Evolutionary conservation across 1,140 invertebrate genomes (phyloP), one percentile per base, ranked within the genome.

Genomic region (Tribolium madens): DNA sequence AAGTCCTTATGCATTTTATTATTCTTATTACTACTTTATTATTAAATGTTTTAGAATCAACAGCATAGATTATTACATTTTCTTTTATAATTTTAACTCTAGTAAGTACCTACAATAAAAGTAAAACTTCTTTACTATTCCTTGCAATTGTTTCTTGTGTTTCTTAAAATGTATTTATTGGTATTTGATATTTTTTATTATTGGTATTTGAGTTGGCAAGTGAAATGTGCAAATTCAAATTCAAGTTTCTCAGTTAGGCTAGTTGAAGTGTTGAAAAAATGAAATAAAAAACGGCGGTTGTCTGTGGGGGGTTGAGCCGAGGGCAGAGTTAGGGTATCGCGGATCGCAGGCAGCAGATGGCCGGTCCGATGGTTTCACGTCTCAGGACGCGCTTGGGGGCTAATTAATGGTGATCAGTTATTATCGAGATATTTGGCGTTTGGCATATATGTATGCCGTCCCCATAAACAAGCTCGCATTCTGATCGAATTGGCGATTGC

Each of bases 351-450:
- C 57, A 64, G 18, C 57, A 64, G 26, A 64, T 64, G 57, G 57
- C 26, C 9, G 14, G 18, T 42, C n/a, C 57, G 57, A 31, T 33
- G 57, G 26, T 64, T 33, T 26, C 26, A 12, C 57, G 36, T 42
- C 36, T 42, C 36, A 9, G 57, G 21, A 31, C 57, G 57, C 57
- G 57, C 57, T 64, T 18, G 57, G 57, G 26, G 57, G 57, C 57
- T 64, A 64, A 64, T 64, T 64, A 64, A 64, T 64, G 57, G 57
- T 64, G 57, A 26, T 64, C 57, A 64, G 57, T 64, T 64, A 64
- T 64, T 64, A 64, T 64, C 57, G 57, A 33, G 57, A 64, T 64
- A 64, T 64, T 64, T 64, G 57, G 57, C 57, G 57, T 64, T 64
- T 33, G 57, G 57, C 57, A 64, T 64, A 33, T 33, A 64, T 33